Conservation (phyloP, 2,888 invertebrate genomes). For the Lymantria dispar region DNA sequence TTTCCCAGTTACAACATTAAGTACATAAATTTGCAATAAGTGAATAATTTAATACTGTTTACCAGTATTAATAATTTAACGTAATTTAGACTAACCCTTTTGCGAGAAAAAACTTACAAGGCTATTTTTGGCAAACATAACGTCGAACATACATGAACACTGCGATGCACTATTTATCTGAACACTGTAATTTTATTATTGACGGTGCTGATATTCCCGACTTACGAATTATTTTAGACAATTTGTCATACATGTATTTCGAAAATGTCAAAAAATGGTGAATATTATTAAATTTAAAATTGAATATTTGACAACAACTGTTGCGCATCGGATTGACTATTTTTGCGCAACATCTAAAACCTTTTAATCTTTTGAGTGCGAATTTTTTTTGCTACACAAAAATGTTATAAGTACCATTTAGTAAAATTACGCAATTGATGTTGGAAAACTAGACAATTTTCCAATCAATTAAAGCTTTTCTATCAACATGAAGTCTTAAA, state of each 20-base stretch:
- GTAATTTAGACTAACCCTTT: constrained; percentile 26
- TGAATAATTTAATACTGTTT: constrained; percentile 13
- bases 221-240: background rate
- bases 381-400: constrained; percentile 18
- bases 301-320: too few relatives aligned
- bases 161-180: too few relatives aligned
- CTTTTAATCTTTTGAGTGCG: background rate
- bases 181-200: too few relatives aligned
- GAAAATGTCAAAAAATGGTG: constrained; percentile 4
- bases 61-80: constrained; percentile 17
- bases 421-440: constrained; percentile 29
- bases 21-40: constrained; percentile 35
- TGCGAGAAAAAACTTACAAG: constrained; percentile 36
- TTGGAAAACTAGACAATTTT: constrained; percentile 23
- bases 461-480: constrained; percentile 39
- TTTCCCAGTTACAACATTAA: constrained; percentile 34
- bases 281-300: background rate
- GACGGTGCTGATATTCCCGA: background rate
- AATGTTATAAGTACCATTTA: constrained; percentile 31
- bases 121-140: constrained; percentile 47
- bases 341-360: background rate
- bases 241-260: constrained; percentile 3
- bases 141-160: constrained; percentile 17
- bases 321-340: too few relatives aligned
- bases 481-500: constrained; percentile 34